Percentiles rank a stretch among this genome's conserved stretches.
phyloP scores from a whole-genome alignment of 23 tunicate genomes.

The Diplosoma virens region DNA sequence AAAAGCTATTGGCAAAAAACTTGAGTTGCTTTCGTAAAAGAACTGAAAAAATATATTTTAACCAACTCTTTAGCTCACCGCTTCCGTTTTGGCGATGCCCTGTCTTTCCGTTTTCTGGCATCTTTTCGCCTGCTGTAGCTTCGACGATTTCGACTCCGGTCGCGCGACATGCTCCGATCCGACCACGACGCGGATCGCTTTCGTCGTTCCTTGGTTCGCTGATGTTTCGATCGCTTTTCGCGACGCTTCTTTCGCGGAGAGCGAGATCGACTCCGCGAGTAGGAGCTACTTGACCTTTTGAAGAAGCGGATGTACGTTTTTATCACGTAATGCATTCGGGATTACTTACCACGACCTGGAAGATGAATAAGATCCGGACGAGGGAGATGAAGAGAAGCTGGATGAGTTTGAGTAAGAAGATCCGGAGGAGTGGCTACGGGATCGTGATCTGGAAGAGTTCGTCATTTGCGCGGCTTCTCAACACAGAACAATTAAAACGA shows the following conservation, averaged over 20 bases:
- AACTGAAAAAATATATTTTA: too few species aligned
- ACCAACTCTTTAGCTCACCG: not conserved
- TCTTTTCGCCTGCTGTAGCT: not conserved
- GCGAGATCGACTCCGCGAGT: conserved; percentile 40
- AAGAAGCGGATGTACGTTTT: not conserved
- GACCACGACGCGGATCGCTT: conserved; percentile 35
- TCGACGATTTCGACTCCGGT: not conserved
- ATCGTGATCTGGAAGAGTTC: conserved; percentile 27
- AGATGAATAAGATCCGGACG: conserved; percentile 48
- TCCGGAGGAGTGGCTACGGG: conserved; percentile 49
- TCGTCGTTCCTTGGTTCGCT: conserved; percentile 5
- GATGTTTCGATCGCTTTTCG: not conserved
- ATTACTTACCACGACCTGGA: conserved; percentile 52
- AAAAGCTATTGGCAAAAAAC: too few species aligned
- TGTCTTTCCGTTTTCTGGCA: conserved; percentile 6
- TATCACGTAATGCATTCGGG: too few species aligned
- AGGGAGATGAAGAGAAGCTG: conserved; percentile 38
- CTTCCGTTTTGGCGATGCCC: conserved; percentile 2
- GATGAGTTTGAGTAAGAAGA: conserved; percentile 35
- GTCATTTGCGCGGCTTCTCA: too few species aligned
- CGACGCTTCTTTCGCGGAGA: conserved; percentile 10
- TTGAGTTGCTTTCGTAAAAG: too few species aligned
- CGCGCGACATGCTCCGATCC: conserved; percentile 6
- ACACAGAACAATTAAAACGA: too few species aligned
- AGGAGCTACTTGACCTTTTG: conserved; percentile 47